Conservation (phyloP, 2,797 vertebrate species). For the Clarias platycephalus region DNA sequence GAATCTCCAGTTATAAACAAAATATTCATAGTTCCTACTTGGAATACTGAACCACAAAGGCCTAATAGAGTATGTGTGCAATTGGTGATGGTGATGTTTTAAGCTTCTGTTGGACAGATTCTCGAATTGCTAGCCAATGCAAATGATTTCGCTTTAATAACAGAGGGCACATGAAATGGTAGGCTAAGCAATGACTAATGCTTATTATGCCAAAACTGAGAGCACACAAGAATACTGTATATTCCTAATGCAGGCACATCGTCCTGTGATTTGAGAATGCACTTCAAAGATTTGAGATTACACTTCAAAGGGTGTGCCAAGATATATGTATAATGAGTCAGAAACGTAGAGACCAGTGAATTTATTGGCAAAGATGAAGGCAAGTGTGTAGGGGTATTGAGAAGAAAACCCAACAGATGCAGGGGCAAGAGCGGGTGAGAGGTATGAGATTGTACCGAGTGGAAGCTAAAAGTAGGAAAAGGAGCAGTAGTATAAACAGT, state of each 20-base stretch:
- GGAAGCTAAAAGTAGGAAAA: constrained; percentile 8
- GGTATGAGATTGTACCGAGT: constrained; percentile 14
- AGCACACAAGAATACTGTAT: constrained; percentile 27
- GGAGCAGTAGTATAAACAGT: constrained; percentile 6
- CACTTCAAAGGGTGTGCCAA: constrained; percentile 50
- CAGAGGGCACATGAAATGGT: constrained; percentile 9
- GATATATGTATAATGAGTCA: constrained; percentile 39
- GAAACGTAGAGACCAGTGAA: constrained; percentile 20
- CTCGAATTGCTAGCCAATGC: constrained; percentile 2
- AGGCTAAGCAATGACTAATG: constrained; percentile 11
- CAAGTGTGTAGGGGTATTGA: not conserved
- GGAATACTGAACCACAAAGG: not conserved
- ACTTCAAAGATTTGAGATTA: constrained; percentile 39
- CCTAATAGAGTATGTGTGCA: no score
- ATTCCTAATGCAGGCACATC: constrained; percentile 34
- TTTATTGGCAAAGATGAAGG: constrained; percentile 12
- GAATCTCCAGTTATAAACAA: not conserved
- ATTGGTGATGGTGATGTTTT: not conserved
- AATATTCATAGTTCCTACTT: not conserved
- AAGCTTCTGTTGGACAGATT: not conserved
- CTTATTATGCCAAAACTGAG: constrained; percentile 8
- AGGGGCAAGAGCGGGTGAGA: constrained; percentile 13
- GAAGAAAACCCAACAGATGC: not conserved
- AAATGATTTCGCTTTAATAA: constrained; percentile 3
- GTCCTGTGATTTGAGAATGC: constrained; percentile 40